Evolutionary conservation across 1,140 invertebrate species (phyloP), one percentile per base, ranked within the genome.

Genomic region (Drosophila mayri): DNA sequence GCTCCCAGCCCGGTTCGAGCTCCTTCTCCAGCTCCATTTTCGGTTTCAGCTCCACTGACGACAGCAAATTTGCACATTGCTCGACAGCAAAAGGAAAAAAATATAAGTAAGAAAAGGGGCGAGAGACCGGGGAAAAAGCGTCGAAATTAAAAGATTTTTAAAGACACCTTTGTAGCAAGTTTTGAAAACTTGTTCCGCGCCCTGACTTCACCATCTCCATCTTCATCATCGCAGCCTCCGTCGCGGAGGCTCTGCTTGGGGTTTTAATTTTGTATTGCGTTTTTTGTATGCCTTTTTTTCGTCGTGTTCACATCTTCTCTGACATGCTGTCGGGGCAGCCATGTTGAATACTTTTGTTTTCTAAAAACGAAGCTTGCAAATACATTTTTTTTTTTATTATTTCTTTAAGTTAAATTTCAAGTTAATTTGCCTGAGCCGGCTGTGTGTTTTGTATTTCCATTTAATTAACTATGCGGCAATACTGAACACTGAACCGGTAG

Each of bases 311-410:
- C 68, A 72, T 72, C 68, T 71, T 11, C 68, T 71, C 68, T 72
- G 66, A 72, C 68, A 72, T 72, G 61, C 74, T 55, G 76, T 70
- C 63, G 68, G 82, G 77, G 80, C 90, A 65, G 90, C 90, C 90
- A 91, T 91, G 76, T 91, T 91, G 82, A 77, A 91, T 91, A 86
- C 80, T 90, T 90, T 91, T 91, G 74, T 90, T 81, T 88, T 90
- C 67, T 78, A 78, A 79, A 81, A 81, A 72, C 60, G 55, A 75
- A 59, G 57, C 81, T 85, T 49, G 58, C 61, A 70, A 67, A 59
- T 59, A 71, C 66, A 59, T 71, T 20, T 18, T 55, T 20, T 18
- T 55, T 47, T 49, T 60, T 60, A 81, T 46, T 67, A 71, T 46
- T 67, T 68, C 63, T 57, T 40, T 20, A 59, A 68, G 50, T 75